These are phyloP conservation scores for Drosophila meridiana DNA, from an alignment of 2,888 invertebrate species.

Conservation along the genomic window DNA sequence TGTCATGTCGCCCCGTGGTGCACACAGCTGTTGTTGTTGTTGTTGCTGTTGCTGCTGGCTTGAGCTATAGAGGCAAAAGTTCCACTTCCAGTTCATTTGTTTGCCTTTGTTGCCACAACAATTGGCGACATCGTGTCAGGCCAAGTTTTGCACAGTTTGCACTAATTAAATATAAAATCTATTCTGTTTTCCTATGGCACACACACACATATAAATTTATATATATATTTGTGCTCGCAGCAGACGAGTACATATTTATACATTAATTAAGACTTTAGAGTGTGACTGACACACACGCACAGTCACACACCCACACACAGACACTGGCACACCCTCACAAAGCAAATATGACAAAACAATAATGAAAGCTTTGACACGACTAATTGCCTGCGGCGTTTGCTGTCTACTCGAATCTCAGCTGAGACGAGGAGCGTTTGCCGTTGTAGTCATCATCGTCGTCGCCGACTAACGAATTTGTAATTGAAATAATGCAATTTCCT, in stretches of 20 bases:
- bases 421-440: slow-evolving; percentile 34
- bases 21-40: slow-evolving; percentile 48
- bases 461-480: slow-evolving; percentile 75
- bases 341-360: slow-evolving; percentile 81
- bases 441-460: slow-evolving; percentile 19
- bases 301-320: slow-evolving; percentile 3
- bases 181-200: slow-evolving; percentile 60
- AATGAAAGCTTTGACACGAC: slow-evolving; percentile 82
- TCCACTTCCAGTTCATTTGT: slow-evolving; percentile 63
- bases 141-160: slow-evolving; percentile 66
- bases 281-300: slow-evolving; percentile 66
- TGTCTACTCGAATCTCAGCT: slow-evolving; percentile 71
- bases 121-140: slow-evolving; percentile 73
- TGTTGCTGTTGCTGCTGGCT: slow-evolving; percentile 33
- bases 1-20: slow-evolving; percentile 57
- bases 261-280: slow-evolving; percentile 78
- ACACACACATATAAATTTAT: slow-evolving; percentile 10
- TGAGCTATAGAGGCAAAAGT: slow-evolving; percentile 54
- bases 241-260: slow-evolving; percentile 67
- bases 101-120: slow-evolving; percentile 78
- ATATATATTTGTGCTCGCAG: background rate
- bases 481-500: slow-evolving; percentile 81
- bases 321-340: slow-evolving; percentile 37
- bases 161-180: slow-evolving; percentile 78
- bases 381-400: slow-evolving; percentile 79